Evolutionary conservation across 2,888 invertebrate species (phyloP).

Genomic region (Calameuta idolon): DNA sequence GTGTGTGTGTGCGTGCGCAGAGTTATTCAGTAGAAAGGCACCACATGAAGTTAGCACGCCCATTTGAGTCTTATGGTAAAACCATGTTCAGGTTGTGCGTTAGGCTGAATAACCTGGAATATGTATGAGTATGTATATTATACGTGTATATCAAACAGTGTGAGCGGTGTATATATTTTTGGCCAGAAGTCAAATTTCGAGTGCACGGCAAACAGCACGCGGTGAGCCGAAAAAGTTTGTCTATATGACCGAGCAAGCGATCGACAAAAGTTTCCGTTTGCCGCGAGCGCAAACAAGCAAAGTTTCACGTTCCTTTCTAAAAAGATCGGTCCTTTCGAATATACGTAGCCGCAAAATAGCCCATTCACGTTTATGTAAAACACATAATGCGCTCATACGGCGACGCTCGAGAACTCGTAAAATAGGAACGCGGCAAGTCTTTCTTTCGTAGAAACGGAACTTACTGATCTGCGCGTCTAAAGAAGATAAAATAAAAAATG

Average conservation of each 20-base stretch:
- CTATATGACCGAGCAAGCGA: background rate
- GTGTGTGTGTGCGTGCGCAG: no score
- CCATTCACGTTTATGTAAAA: background rate
- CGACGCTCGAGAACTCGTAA: background rate
- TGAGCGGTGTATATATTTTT: constrained; percentile 48
- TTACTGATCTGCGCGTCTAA: background rate
- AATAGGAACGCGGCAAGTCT: background rate
- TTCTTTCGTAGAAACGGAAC: background rate
- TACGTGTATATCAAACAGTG: background rate
- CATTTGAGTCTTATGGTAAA: no score
- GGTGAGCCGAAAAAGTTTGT: background rate
- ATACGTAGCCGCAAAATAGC: background rate
- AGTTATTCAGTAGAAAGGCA: no score
- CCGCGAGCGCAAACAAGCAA: background rate
- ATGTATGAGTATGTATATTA: no score
- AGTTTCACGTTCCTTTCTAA: background rate
- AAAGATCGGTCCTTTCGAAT: background rate
- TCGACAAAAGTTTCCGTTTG: constrained; percentile 9
- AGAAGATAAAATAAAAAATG: background rate
- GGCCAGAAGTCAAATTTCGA: constrained; percentile 59
- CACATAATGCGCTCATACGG: background rate
- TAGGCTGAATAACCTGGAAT: background rate
- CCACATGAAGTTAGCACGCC: no score
- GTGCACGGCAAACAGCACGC: constrained; percentile 52
- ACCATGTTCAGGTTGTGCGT: no score